Conservation (phyloP, 2,113 vertebrate species). For the Hylia prasina region DNA sequence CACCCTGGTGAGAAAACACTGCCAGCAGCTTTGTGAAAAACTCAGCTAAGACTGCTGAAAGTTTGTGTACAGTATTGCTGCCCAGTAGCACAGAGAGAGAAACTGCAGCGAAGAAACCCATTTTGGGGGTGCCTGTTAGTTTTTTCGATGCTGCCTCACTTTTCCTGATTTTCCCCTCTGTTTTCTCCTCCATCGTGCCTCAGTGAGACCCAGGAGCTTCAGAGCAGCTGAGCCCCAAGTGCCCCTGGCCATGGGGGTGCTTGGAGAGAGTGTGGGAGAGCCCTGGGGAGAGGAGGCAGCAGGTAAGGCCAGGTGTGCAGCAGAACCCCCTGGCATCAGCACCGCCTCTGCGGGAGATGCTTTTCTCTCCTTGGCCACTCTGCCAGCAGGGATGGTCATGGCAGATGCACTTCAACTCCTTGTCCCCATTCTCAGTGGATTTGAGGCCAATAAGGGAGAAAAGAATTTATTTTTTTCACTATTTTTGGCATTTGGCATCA, state of each 20-base stretch:
- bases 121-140: background rate
- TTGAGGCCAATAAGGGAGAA: background rate
- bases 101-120: background rate
- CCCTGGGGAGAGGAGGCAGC: background rate
- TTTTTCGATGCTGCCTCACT: background rate
- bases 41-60: background rate
- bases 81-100: background rate
- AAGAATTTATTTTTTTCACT: background rate
- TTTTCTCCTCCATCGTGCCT: rapidly evolving
- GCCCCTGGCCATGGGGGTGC: background rate
- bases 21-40: background rate
- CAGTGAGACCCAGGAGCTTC: background rate
- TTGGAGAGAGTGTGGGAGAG: background rate
- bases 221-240: rapidly evolving
- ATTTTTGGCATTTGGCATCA: constrained; percentile 35
- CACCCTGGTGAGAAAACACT: rapidly evolving
- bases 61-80: background rate
- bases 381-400: background rate
- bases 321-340: background rate
- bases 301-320: rapidly evolving
- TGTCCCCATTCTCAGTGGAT: background rate
- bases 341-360: rapidly evolving
- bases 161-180: background rate
- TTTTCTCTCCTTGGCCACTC: background rate
- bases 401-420: background rate